Conservation (phyloP, 1,140 invertebrate species). For the Triops cancriformis region DNA sequence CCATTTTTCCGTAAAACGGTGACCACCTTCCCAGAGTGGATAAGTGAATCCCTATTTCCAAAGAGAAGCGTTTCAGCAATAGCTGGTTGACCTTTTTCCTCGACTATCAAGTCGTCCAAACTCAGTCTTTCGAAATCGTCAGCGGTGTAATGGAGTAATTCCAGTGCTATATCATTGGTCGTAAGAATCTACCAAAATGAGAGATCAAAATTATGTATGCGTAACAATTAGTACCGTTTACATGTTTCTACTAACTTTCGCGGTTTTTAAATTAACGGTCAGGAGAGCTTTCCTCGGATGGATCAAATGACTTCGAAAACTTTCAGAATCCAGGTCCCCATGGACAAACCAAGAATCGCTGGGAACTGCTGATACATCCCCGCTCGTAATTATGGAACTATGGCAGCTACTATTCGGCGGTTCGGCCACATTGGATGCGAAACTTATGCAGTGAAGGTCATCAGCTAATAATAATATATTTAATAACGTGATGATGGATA, state of each 20-base stretch:
- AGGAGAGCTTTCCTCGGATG: background rate
- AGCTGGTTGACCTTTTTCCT: conserved; percentile 45
- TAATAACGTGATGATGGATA: too few relatives aligned
- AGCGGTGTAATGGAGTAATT: conserved; percentile 40
- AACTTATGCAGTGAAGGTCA: background rate
- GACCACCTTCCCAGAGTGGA: conserved; percentile 53
- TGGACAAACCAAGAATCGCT: background rate
- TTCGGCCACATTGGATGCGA: background rate
- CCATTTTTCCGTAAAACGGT: conserved; percentile 43
- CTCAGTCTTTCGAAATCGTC: conserved; percentile 46
- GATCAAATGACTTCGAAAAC: background rate
- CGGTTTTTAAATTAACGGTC: background rate
- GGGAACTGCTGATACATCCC: background rate
- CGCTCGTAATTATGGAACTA: background rate
- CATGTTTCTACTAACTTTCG: background rate
- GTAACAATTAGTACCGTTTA: background rate
- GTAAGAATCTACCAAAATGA: background rate
- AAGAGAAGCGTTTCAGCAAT: conserved; percentile 48
- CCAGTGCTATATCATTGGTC: background rate
- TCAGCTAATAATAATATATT: background rate
- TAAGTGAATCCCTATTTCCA: conserved; percentile 46
- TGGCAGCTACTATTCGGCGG: background rate
- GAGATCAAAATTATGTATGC: background rate
- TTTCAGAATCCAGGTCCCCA: background rate
- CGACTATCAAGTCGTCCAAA: conserved; percentile 48